These are phyloP conservation scores for Heliconius cydno DNA, from an alignment of 2,888 invertebrate genomes.

Conservation along the genomic window DNA sequence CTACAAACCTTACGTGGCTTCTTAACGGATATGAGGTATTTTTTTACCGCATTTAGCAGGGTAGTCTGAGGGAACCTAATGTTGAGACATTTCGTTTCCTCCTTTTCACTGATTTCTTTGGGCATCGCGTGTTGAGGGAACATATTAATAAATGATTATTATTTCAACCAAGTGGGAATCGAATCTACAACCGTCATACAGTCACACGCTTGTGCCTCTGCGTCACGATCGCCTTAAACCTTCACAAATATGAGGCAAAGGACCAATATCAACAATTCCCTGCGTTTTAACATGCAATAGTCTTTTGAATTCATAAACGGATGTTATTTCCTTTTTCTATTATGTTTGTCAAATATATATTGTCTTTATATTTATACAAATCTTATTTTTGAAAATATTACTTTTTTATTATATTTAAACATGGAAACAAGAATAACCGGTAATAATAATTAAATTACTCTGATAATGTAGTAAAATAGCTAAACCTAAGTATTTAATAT, in stretches of 20 bases:
- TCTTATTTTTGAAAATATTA: background rate
- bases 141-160: too few species aligned
- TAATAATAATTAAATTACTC: background rate
- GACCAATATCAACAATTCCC: constrained; percentile 7
- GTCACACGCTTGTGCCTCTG: too few species aligned
- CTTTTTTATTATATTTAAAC: background rate
- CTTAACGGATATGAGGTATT: constrained; percentile 86
- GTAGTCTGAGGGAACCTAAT: background rate
- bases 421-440: background rate
- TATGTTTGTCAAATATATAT: background rate
- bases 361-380: background rate
- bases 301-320: constrained; percentile 2
- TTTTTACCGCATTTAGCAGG: background rate
- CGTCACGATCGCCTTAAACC: too few species aligned
- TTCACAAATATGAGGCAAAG: background rate
- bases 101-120: too few species aligned
- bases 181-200: too few species aligned
- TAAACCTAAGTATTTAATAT: background rate
- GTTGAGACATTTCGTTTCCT: background rate
- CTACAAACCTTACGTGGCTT: constrained; percentile 86
- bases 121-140: too few species aligned
- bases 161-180: too few species aligned
- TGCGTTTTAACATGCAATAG: background rate
- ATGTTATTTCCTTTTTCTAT: background rate
- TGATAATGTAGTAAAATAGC: background rate